A percentile compares a stretch with the other conserved stretches of the same genome.
phyloP scores from a whole-genome alignment of 2,113 vertebrate genomes.

The Neogobius melanostomus region DNA sequence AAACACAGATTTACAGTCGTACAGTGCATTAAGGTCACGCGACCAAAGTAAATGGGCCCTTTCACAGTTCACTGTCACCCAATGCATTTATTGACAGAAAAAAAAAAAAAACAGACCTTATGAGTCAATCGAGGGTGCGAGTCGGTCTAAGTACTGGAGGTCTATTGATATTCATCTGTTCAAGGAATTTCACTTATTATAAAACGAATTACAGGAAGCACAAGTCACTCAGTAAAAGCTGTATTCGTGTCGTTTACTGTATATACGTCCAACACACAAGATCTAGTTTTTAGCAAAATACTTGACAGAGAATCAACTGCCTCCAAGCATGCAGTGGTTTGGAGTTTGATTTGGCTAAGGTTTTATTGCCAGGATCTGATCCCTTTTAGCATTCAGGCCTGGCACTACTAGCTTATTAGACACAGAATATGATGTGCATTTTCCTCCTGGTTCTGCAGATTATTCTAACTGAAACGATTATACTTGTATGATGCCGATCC shows the following conservation, averaged over 20 bases:
- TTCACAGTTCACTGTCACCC: conserved; percentile 1
- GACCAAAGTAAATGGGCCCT: neutral
- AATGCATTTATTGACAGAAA: neutral
- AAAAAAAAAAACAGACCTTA: conserved; percentile 8
- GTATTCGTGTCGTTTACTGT: neutral
- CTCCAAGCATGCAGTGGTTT: neutral
- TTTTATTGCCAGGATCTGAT: too few species aligned
- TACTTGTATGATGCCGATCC: too few species aligned
- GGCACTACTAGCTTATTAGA: too few species aligned
- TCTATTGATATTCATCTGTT: neutral
- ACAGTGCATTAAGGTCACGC: conserved; percentile 19
- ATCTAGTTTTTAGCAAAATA: neutral
- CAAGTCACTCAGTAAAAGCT: neutral
- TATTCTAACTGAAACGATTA: too few species aligned
- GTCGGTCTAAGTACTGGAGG: neutral
- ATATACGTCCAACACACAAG: neutral
- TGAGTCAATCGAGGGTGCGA: neutral
- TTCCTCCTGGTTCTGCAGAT: too few species aligned
- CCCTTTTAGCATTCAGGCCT: too few species aligned
- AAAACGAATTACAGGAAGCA: neutral
- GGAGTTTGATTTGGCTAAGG: neutral
- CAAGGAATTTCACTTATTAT: neutral
- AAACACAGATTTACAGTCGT: conserved; percentile 39
- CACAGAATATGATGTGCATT: too few species aligned
- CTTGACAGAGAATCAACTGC: neutral